These are phyloP conservation scores for Itoplectis maculator DNA, from an alignment of 2,888 invertebrate genomes.

Conservation along the genomic window DNA sequence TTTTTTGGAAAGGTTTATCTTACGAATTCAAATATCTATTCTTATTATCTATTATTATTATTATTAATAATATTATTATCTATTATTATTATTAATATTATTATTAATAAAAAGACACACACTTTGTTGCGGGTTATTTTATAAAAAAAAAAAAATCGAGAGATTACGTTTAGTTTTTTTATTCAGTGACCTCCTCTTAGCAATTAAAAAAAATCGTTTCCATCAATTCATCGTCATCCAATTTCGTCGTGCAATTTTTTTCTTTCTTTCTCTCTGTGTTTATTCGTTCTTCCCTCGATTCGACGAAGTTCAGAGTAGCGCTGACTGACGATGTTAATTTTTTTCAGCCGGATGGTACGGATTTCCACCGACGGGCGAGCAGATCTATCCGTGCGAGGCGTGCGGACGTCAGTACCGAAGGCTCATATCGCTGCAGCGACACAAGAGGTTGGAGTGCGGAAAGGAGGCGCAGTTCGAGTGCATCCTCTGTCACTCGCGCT, in stretches of 20 bases:
- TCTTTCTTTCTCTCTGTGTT: neutral
- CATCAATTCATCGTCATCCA: slow-evolving; percentile 48
- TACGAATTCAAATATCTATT: slow-evolving; percentile 70
- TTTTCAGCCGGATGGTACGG: slow-evolving; percentile 77
- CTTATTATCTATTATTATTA: slow-evolving; percentile 65
- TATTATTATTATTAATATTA: slow-evolving; percentile 69
- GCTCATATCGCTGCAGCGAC: slow-evolving; percentile 83
- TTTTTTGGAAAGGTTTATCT: slow-evolving; percentile 72
- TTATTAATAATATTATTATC: slow-evolving; percentile 65
- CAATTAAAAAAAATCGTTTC: slow-evolving; percentile 41
- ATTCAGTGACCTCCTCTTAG: slow-evolving; percentile 40
- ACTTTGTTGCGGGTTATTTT: slow-evolving; percentile 82
- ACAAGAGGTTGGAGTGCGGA: slow-evolving; percentile 85
- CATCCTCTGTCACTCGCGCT: slow-evolving; percentile 81
- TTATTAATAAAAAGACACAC: slow-evolving; percentile 74
- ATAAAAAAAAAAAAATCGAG: slow-evolving; percentile 68
- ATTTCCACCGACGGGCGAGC: slow-evolving; percentile 66
- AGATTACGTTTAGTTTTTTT: slow-evolving; percentile 39
- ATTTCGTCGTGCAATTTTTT: neutral
- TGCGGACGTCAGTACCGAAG: slow-evolving; percentile 80
- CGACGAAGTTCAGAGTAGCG: slow-evolving; percentile 45
- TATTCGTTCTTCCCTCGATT: slow-evolving; percentile 5
- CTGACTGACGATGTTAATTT: slow-evolving; percentile 65
- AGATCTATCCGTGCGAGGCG: slow-evolving; percentile 78
- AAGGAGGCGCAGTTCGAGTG: slow-evolving; percentile 85